Evolutionary conservation across 1,140 invertebrate genomes (phyloP).

Genomic region (Tyrophagus putrescentiae): DNA sequence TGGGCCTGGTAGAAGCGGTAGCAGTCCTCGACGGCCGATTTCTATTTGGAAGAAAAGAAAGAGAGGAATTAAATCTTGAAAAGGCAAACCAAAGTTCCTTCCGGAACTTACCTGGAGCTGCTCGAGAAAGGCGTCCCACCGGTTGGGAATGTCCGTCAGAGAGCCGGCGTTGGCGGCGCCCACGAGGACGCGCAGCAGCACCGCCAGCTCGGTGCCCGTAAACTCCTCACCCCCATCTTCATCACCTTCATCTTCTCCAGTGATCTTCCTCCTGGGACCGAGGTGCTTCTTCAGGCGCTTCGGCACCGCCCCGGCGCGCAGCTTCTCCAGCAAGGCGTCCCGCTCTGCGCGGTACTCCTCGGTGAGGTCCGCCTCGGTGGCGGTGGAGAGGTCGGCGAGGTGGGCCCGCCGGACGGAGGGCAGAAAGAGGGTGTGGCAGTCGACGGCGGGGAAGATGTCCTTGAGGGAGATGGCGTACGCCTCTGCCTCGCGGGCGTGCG

Average conservation of each 20-base stretch:
- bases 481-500: slow-evolving; percentile 25
- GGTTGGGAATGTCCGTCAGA: slow-evolving; percentile 24
- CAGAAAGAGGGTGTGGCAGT: slow-evolving; percentile 27
- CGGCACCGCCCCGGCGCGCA: slow-evolving; percentile 21
- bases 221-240: slow-evolving; percentile 25
- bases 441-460: slow-evolving; percentile 26
- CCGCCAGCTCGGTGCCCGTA: slow-evolving; percentile 23
- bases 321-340: slow-evolving; percentile 23
- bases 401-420: slow-evolving; percentile 23
- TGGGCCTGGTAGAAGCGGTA: slow-evolving; percentile 23
- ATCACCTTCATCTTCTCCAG: too few relatives aligned
- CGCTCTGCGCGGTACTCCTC: slow-evolving; percentile 24
- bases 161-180: slow-evolving; percentile 27
- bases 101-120: too few relatives aligned
- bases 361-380: slow-evolving; percentile 24
- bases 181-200: slow-evolving; percentile 24
- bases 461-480: slow-evolving; percentile 25
- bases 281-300: slow-evolving; percentile 27
- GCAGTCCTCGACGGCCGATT: slow-evolving; percentile 26
- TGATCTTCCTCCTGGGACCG: too few relatives aligned
- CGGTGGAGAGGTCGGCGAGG: slow-evolving; percentile 24
- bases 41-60: too few relatives aligned
- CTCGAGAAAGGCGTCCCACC: slow-evolving; percentile 25
- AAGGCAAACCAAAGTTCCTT: too few relatives aligned
- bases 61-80: too few relatives aligned